These are phyloP conservation scores for Phyto melanocephala DNA, from an alignment of 2,888 invertebrate species.

Conservation along the genomic window DNA sequence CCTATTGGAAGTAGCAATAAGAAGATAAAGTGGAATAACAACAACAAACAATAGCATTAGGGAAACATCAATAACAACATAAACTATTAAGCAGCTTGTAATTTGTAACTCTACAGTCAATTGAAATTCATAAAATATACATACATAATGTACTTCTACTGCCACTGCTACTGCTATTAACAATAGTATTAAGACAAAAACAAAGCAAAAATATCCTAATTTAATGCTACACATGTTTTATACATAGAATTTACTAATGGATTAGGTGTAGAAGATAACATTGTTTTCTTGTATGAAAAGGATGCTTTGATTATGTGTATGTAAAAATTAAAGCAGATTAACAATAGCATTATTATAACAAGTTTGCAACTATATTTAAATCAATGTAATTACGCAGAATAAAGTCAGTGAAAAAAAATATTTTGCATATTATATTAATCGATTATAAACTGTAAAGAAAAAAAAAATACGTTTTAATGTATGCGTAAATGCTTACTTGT, in stretches of 20 bases:
- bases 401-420: no score
- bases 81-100: conserved; percentile 65
- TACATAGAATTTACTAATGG: neutral
- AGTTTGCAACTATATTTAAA: no score
- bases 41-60: conserved; percentile 32
- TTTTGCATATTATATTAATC: no score
- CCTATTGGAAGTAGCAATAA: conserved; percentile 12
- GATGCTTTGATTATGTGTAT: neutral
- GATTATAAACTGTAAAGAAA: no score
- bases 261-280: neutral
- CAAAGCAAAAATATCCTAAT: conserved; percentile 1
- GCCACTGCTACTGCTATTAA: neutral
- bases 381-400: no score
- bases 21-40: neutral
- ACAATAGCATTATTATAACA: neutral
- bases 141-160: conserved; percentile 48
- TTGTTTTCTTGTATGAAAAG: neutral
- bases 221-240: conserved; percentile 9
- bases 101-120: conserved; percentile 53
- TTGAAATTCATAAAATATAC: conserved; percentile 62
- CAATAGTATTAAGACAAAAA: neutral
- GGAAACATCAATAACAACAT: conserved; percentile 63
- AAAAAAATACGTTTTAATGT: no score
- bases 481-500: no score
- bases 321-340: neutral